A percentile compares a stretch with the other conserved stretches of the same genome.
Conservation (phyloP, 2,888 invertebrate genomes). For the Flexamia atlantica region DNA sequence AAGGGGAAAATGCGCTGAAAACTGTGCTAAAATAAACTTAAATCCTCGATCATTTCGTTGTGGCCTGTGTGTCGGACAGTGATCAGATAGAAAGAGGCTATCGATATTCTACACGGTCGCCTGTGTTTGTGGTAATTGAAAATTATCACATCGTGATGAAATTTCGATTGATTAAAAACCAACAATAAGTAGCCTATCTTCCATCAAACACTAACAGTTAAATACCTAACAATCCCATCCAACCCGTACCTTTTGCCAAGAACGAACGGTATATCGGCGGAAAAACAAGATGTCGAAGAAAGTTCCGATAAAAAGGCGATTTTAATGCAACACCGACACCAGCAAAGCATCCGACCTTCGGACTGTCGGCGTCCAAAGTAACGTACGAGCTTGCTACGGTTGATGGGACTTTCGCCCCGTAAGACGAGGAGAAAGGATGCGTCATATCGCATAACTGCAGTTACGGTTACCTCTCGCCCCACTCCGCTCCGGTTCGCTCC, state of each 20-base stretch:
- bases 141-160: background rate
- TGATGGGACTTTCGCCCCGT: conserved; percentile 43
- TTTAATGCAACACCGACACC: background rate
- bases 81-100: background rate
- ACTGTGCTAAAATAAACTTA: too few relatives aligned
- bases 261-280: background rate
- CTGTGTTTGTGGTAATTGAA: background rate
- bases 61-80: too few relatives aligned
- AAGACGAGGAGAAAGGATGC: conserved; percentile 21
- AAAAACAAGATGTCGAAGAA: background rate
- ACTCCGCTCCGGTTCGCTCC: conserved; percentile 6
- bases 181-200: background rate
- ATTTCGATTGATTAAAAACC: background rate
- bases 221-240: background rate
- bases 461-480: conserved; percentile 10
- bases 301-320: background rate
- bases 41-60: too few relatives aligned
- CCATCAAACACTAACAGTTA: background rate
- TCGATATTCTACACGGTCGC: background rate
- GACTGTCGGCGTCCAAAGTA: conserved; percentile 17
- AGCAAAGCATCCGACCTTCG: conserved; percentile 31
- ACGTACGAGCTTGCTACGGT: conserved; percentile 14
- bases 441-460: conserved; percentile 41
- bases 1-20: too few relatives aligned
- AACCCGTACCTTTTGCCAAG: background rate